These are phyloP conservation scores for Chloroclysta siterata DNA, from an alignment of 2,888 invertebrate species.

Conservation along the genomic window DNA sequence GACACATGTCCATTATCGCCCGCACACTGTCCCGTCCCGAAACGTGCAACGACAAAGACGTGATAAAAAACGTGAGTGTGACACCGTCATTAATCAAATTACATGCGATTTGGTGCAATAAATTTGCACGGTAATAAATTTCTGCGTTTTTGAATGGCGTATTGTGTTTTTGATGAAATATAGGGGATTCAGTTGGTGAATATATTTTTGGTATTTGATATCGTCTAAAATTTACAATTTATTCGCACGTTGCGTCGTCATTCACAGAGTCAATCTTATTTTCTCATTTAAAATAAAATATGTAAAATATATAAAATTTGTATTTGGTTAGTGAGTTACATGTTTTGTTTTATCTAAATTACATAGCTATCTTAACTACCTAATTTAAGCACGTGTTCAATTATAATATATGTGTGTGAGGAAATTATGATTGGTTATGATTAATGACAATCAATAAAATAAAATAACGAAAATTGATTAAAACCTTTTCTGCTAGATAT, in stretches of 20 bases:
- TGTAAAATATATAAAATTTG: too few species aligned
- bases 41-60: conserved; percentile 41
- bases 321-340: too few species aligned
- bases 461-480: not conserved
- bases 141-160: conserved; percentile 41
- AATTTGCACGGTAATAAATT: conserved; percentile 55
- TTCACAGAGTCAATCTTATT: not conserved
- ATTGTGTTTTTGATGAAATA: conserved; percentile 39
- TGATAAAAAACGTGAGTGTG: conserved; percentile 55
- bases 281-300: too few species aligned
- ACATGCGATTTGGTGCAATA: conserved; percentile 64
- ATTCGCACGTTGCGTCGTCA: conserved; percentile 17
- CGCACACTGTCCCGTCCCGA: conserved; percentile 37
- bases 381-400: too few species aligned
- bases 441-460: too few species aligned
- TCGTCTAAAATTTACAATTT: conserved; percentile 8
- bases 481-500: not conserved
- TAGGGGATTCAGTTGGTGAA: conserved; percentile 31
- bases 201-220: conserved; percentile 11
- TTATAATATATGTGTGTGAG: too few species aligned
- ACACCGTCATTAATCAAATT: conserved; percentile 76
- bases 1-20: conserved; percentile 81
- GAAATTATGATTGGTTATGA: too few species aligned
- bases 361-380: too few species aligned
- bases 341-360: too few species aligned